phyloP scores from a whole-genome alignment of 2,113 vertebrate genomes.

The Tringa solitaria region DNA sequence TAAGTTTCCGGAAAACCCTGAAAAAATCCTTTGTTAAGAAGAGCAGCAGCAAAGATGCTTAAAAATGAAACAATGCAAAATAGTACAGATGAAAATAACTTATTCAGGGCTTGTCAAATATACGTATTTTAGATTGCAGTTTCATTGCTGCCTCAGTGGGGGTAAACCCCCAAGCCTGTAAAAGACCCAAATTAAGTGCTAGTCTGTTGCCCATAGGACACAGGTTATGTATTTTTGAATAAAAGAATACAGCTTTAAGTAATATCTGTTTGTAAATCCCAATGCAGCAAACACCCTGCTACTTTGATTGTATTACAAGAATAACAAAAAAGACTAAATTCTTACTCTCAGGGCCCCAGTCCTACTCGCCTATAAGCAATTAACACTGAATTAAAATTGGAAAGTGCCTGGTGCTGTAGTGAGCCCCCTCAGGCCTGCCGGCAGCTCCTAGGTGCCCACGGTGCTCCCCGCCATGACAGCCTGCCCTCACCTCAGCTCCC shows the following conservation, averaged over 20 bases:
- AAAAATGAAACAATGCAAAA: not conserved
- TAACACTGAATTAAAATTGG: not conserved
- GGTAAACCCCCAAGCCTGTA: not conserved
- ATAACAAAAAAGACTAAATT: not conserved
- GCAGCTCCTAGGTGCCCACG: accelerated
- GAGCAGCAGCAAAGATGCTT: not conserved
- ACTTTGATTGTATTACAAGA: not conserved
- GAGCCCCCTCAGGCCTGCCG: not conserved
- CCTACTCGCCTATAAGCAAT: not conserved
- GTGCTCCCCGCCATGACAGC: accelerated
- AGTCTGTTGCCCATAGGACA: not conserved
- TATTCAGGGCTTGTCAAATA: not conserved
- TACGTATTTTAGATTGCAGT: not conserved
- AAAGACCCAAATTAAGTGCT: not conserved
- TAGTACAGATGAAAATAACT: not conserved
- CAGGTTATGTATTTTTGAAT: not conserved
- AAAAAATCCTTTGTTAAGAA: not conserved
- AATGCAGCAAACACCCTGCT: not conserved
- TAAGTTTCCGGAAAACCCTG: not conserved
- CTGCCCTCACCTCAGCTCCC: not conserved
- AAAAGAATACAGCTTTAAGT: not conserved
- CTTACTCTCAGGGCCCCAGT: not conserved
- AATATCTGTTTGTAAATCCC: not conserved
- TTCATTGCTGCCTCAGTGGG: not conserved
- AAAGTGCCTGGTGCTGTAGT: accelerated